Evolutionary conservation across 1,140 invertebrate species (phyloP), one percentile per base, ranked within the genome.

Genomic region (Oncopodura yosiiana): DNA sequence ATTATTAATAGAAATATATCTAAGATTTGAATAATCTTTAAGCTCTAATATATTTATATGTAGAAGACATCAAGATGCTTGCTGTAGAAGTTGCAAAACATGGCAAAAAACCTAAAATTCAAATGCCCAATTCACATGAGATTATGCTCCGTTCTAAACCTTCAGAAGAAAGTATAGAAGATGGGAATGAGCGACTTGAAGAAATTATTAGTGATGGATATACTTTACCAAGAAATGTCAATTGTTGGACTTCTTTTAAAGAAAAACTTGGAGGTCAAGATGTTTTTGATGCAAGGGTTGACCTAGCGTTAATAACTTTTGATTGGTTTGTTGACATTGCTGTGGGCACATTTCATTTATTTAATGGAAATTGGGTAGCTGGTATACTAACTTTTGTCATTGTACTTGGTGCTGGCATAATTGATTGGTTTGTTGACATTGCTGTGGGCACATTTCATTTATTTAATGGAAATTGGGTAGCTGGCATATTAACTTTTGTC

Each of bases 221-320:
- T n/a, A n/a, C n/a, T n/a, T n/a, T n/a, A n/a, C n/a, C n/a, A n/a
- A 24, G 46, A 49, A 49, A 49, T 49, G 46, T 30, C 36, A n/a
- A n/a, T n/a, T n/a, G n/a, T 23, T 26, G 34, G 26, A 49, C 38
- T 26, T 34, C 46, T 38, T 26, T 49, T 27, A 34, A 21, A 38
- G 46, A 49, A 38, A 49, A 30, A n/a, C 26, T 49, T 36, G 46
- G 46, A 38, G 38, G 38, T 38, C 36, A 34, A 16, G 38, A 49
- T 26, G 19, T 49, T 18, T 34, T 49, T 27, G 30, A 21, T 32
- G 34, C 16, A 32, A 11, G 27, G n/a, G 29, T 11, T 27, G 11
- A 21, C 29, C 34, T 46, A 32, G 27, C 12, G 8, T 30, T 46
- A 32, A 21, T 18, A 46, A 46, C 29, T 23, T 8, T 39, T 19